phyloP scores from a whole-genome alignment of 2,797 vertebrate species.

The Phataginus tricuspis region DNA sequence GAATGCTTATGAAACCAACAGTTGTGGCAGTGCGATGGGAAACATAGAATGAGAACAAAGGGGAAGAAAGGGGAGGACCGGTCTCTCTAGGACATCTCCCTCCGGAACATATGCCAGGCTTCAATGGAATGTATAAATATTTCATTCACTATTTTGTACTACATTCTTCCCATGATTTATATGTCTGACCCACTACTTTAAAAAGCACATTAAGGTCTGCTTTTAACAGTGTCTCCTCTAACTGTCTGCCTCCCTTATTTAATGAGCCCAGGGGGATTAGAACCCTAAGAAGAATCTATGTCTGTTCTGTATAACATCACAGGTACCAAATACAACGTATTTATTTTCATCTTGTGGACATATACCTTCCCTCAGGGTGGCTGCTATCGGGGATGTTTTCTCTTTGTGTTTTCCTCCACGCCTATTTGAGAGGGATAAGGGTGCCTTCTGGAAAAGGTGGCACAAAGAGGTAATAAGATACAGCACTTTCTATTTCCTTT shows the following conservation, averaged over 20 bases:
- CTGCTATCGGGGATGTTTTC: conserved; percentile 63
- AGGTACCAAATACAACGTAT: conserved; percentile 71
- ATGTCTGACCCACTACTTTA: conserved; percentile 76
- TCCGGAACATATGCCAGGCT: conserved; percentile 74
- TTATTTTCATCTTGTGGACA: conserved; percentile 80
- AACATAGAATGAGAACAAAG: conserved; percentile 86
- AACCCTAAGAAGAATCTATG: conserved; percentile 74
- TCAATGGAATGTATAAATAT: conserved; percentile 86
- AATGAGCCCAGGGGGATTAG: conserved; percentile 78
- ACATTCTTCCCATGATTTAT: conserved; percentile 78
- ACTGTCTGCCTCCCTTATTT: conserved; percentile 72
- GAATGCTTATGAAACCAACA: conserved; percentile 80
- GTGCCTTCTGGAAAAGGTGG: conserved; percentile 43
- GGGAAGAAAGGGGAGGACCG: conserved; percentile 85
- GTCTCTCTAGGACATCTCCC: conserved; percentile 79
- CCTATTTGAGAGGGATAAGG: conserved; percentile 58
- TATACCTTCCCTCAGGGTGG: conserved; percentile 65
- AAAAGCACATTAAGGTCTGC: conserved; percentile 80
- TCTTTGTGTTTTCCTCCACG: conserved; percentile 67
- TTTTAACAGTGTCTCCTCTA: conserved; percentile 74
- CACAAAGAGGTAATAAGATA: neutral
- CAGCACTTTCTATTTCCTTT: neutral
- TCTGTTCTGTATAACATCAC: conserved; percentile 76
- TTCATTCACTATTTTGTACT: conserved; percentile 86
- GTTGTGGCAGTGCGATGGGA: conserved; percentile 80